These are phyloP conservation scores for Platyscapa corneri DNA, from an alignment of 1,140 invertebrate genomes.

Conservation along the genomic window DNA sequence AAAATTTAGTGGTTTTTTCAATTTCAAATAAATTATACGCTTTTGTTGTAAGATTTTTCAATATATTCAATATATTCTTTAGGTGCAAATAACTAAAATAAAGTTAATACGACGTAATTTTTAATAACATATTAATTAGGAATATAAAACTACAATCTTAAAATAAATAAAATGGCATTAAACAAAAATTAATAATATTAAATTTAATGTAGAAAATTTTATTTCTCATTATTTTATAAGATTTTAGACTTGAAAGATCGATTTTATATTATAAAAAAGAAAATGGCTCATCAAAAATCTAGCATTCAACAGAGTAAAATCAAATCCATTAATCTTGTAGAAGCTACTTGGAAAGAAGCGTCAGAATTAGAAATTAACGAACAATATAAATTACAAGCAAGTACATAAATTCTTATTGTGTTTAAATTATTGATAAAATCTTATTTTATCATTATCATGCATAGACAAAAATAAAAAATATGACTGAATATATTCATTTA, in stretches of 20 bases:
- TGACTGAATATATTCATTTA: not conserved
- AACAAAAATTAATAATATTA: not conserved
- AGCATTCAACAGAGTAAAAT: not conserved
- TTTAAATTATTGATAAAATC: not conserved
- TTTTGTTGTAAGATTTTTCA: too few species aligned
- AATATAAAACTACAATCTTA: too few species aligned
- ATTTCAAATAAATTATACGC: too few species aligned
- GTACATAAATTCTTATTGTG: not conserved
- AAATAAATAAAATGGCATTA: too few species aligned
- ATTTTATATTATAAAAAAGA: not conserved
- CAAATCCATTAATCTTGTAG: not conserved
- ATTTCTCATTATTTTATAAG: not conserved
- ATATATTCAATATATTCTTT: too few species aligned
- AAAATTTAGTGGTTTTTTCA: too few species aligned
- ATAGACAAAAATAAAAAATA: not conserved
- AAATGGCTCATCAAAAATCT: not conserved
- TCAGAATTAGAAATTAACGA: not conserved
- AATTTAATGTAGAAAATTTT: too few species aligned
- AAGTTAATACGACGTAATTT: too few species aligned
- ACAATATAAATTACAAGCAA: not conserved
- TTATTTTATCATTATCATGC: not conserved
- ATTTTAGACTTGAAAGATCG: conserved; percentile 15
- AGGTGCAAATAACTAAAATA: too few species aligned
- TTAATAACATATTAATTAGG: too few species aligned
- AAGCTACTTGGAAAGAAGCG: not conserved